These are phyloP conservation scores for Premnoplex brunnescens DNA, from an alignment of 2,797 vertebrate genomes.

Conservation along the genomic window DNA sequence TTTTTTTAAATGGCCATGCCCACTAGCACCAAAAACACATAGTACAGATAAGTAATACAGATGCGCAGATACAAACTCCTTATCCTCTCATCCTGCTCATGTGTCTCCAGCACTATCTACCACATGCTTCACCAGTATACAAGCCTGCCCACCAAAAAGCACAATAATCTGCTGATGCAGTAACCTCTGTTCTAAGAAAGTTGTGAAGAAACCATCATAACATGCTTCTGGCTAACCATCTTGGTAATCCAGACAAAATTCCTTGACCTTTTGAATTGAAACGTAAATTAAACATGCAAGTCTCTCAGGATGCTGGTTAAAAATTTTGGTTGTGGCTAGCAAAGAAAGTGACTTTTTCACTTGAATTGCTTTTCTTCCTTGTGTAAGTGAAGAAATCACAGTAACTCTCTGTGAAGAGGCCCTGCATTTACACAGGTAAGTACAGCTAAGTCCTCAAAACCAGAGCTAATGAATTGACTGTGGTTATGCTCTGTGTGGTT, in stretches of 20 bases:
- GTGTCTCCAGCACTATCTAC: neutral
- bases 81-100: neutral
- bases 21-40: neutral
- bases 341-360: constrained; percentile 1
- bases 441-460: neutral
- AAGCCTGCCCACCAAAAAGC: neutral
- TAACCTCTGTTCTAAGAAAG: neutral
- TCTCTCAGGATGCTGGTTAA: neutral
- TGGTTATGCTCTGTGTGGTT: neutral
- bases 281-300: constrained; percentile 17
- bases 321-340: neutral
- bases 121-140: neutral
- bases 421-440: neutral
- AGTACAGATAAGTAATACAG: neutral
- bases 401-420: neutral
- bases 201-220: neutral
- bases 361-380: neutral
- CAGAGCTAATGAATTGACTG: constrained; percentile 39
- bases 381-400: neutral
- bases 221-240: neutral
- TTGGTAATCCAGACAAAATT: neutral
- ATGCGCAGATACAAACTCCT: neutral
- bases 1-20: neutral
- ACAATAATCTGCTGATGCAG: neutral
- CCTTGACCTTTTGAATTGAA: neutral